A percentile compares a stretch with the other conserved stretches of the same genome.
Conservation (phyloP, 2,113 vertebrate genomes). For the Oenanthe melanoleuca region DNA sequence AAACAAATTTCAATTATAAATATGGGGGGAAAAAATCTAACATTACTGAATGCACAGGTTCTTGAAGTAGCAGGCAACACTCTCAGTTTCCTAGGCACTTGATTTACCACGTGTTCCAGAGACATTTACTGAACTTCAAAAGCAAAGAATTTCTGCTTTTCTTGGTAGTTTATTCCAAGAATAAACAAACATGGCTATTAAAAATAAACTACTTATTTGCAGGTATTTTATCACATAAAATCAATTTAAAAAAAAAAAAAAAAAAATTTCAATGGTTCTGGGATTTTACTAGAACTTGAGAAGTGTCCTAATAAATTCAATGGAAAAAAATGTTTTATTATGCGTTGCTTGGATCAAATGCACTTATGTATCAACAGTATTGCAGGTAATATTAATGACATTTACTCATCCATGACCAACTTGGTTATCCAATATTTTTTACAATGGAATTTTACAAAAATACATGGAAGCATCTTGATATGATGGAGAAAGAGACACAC, state of each 20-base stretch:
- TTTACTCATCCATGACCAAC: neutral
- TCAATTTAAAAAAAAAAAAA: too few relatives aligned
- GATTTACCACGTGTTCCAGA: neutral
- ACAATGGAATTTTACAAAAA: neutral
- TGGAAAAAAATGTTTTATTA: neutral
- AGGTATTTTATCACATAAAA: neutral
- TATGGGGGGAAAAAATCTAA: neutral
- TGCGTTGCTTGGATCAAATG: neutral
- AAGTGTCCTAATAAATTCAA: neutral
- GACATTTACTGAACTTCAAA: neutral
- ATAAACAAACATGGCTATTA: neutral
- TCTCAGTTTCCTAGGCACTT: neutral
- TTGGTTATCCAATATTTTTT: neutral
- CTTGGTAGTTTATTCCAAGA: neutral
- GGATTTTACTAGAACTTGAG: neutral
- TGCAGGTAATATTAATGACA: neutral
- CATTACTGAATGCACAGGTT: neutral
- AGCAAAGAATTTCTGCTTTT: neutral
- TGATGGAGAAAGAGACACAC: neutral
- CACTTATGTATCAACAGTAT: neutral
- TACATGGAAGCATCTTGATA: neutral
- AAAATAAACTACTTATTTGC: neutral
- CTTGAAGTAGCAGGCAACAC: neutral
- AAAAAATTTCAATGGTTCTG: neutral
- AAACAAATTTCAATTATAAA: neutral